Evolutionary conservation across 2,888 invertebrate species (phyloP), one percentile per base, ranked within the genome.

Genomic region (Seladonia tumulorum): DNA sequence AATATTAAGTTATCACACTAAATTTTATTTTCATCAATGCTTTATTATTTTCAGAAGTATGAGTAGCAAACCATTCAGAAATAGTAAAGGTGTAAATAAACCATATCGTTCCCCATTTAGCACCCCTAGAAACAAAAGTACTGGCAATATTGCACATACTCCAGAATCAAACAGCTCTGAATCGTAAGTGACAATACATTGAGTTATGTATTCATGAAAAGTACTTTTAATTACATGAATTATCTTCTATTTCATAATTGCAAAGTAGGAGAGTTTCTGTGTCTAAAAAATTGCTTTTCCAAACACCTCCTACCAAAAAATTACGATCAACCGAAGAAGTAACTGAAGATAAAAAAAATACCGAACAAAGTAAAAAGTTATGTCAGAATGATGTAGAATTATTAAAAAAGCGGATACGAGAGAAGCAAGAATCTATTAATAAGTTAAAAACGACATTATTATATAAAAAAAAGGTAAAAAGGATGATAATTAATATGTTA

Each of bases 331-430:
- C 85, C 22, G 18, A 79, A 18, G 82, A 83, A 57, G 49, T 79
- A 25, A 66, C 47, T 35, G 29, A 74, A 2, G 78, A 82, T 35
- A 12, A 35, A 3, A 35, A 10, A 16, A n/a, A 53, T 5, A 47
- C 57, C 5, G n/a, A 83, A 35, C 39, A 63, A 39, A 49, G 77
- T 29, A 42, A 63, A 66, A 29, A 60, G 14, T 63, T 85, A 35
- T 71, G 42, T 70, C 95, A 95, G 79, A 95, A 92, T 88, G 96
- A 96, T 84, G 95, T 96, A 29, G 95, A 96, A 39, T 94, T 95
- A 8, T 82, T 96, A 3, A 95, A 94, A 91, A 93, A 93, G 2
- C 94, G 95, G 79, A 96, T 96, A 84, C 94, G 95, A 81, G 91
- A 89, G 4, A 96, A 96, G 89, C 95, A 96, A 57, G 78, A 87